Base-by-base conservation (phyloP, 2,888 invertebrate genomes). In the Copidosoma aretas region DNA sequence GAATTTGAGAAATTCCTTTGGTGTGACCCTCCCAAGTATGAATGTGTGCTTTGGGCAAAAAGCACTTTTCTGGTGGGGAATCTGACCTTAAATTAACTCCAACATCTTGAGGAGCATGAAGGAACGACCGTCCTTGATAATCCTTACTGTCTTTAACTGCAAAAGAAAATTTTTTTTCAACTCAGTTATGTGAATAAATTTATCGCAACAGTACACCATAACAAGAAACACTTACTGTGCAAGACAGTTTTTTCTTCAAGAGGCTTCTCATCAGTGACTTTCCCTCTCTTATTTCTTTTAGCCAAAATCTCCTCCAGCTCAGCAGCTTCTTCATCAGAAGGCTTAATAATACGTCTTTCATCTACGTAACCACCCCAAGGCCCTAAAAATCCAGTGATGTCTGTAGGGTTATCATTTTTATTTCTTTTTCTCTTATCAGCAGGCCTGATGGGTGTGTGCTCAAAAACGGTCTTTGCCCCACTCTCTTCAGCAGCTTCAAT, bases 11-110 rank as follows among this genome's bases (percentile, higher is more conserved):
- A 77, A 99, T 91, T 58, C 97, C 97, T 84, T 98, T 98, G 24
- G 94, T 94, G 85, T 99, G 99, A 0, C 98, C 98, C 73, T 93
- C 91, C 97, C 97, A 98, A 0, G 96, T 95, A 85, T 96, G 95
- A 73, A 98, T 92, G 80, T 95, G 94, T 1, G 95, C 90, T 88
- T 98, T 98, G 8, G 98, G 98, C 66, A 98, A 85, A 85, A 97
- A 98, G 83, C 98, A 98, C 79, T 94, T 93, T 70, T 95, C 94
- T 0, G 99, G 99, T 22, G 96, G 94, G 1, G 92, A 89, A 67
- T 91, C 91, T 4, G 94, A 91, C 67, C 92, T 90, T 69, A 97
- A 86, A 85, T 95, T 96, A 49, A 95, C 92, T 22, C 94, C 95
- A 71, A 95, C 91, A 85, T 96, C 96, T 80, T 94, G 93, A 10